These are phyloP conservation scores for Drosophila ananassae DNA, from an alignment of 1,140 invertebrate genomes.

Conservation along the genomic window DNA sequence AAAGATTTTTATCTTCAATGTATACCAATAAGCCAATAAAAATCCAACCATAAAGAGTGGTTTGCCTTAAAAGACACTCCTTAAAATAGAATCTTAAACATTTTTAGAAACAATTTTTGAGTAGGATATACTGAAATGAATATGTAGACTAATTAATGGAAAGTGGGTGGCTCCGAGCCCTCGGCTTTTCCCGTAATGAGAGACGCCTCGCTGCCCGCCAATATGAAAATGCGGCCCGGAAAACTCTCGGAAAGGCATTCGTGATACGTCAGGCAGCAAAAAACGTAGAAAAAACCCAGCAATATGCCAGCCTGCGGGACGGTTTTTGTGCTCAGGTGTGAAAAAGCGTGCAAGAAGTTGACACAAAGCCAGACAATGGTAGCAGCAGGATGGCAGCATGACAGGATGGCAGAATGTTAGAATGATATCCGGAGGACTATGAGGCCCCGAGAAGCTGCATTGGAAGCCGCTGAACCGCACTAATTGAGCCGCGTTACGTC, in stretches of 20 bases:
- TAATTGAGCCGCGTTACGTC: slow-evolving; percentile 83
- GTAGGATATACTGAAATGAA: neutral
- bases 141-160: slow-evolving; percentile 57
- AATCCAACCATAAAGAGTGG: too few relatives aligned
- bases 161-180: slow-evolving; percentile 5
- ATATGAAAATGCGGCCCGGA: slow-evolving; percentile 42
- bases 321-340: slow-evolving; percentile 81
- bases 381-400: slow-evolving; percentile 20
- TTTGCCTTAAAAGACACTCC: too few relatives aligned
- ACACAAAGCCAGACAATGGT: slow-evolving; percentile 64
- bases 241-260: slow-evolving; percentile 52
- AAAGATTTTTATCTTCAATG: neutral
- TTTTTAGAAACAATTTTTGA: neutral
- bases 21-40: too few relatives aligned
- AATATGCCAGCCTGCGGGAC: slow-evolving; percentile 36
- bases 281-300: slow-evolving; percentile 12
- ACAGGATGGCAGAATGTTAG: slow-evolving; percentile 15
- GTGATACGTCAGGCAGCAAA: slow-evolving; percentile 69
- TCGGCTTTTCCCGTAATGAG: slow-evolving; percentile 43
- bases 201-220: slow-evolving; percentile 42
- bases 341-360: slow-evolving; percentile 82
- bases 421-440: slow-evolving; percentile 11
- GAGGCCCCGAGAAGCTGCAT: slow-evolving; percentile 60
- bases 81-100: neutral
- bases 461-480: slow-evolving; percentile 75